phyloP scores from a whole-genome alignment of 2,797 vertebrate genomes.

The Thamnophis elegans region DNA sequence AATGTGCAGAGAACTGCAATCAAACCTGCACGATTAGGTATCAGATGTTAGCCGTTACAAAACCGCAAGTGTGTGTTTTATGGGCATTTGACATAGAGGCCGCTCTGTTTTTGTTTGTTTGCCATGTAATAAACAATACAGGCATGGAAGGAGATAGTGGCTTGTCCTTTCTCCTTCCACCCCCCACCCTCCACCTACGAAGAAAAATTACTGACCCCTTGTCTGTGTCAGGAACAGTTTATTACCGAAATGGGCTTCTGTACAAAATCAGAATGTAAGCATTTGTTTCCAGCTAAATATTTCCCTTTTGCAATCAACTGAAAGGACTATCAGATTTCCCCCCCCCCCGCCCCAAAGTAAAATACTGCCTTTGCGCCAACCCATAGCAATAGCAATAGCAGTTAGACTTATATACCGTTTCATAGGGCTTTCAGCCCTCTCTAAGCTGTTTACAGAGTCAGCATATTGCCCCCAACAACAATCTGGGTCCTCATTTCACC shows the following conservation, averaged over 20 bases:
- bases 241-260: neutral
- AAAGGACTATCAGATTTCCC: neutral
- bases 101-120: neutral
- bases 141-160: neutral
- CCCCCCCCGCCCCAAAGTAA: neutral
- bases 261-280: conserved; percentile 12
- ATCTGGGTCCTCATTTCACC: too few species aligned
- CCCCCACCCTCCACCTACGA: neutral
- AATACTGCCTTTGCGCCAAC: neutral
- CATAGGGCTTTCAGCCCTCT: too few species aligned
- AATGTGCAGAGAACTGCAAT: neutral
- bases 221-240: fast-evolving
- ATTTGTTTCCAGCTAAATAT: conserved; percentile 4
- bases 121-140: neutral
- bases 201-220: conserved; percentile 7
- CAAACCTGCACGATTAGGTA: conserved; percentile 15
- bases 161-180: neutral
- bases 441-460: too few species aligned
- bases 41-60: conserved; percentile 14
- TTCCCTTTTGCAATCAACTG: conserved; percentile 13
- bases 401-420: too few species aligned
- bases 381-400: too few species aligned
- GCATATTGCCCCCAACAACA: too few species aligned
- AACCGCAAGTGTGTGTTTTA: neutral
- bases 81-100: neutral